Evolutionary conservation across 2,113 vertebrate species (phyloP).

Genomic region (Anhinga anhinga): DNA sequence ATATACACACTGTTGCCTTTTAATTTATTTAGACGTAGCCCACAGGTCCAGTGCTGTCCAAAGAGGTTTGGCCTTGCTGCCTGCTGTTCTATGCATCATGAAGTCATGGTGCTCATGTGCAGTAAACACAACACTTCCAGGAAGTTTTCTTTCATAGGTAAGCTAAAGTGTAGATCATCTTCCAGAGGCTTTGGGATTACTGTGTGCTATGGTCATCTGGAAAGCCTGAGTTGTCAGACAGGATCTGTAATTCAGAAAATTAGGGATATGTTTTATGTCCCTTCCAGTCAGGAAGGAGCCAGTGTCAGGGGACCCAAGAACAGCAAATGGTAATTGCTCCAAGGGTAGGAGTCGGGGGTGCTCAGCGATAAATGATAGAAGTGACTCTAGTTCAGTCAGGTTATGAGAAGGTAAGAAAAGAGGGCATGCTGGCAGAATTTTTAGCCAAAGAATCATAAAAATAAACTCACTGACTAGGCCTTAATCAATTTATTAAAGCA

Average conservation of each 20-base stretch:
- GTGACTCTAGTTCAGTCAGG: neutral
- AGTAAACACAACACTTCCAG: neutral
- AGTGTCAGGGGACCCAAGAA: neutral
- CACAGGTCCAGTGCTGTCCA: neutral
- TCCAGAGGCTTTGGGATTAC: neutral
- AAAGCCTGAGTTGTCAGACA: neutral
- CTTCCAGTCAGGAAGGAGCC: neutral
- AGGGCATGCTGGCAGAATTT: neutral
- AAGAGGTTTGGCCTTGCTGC: neutral
- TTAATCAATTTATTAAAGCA: neutral
- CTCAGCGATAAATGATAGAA: neutral
- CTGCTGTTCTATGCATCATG: accelerated
- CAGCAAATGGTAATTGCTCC: neutral
- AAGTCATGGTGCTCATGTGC: neutral
- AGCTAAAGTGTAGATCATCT: neutral
- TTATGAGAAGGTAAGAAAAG: neutral
- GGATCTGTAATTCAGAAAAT: neutral
- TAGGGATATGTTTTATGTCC: neutral
- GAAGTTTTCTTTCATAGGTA: neutral
- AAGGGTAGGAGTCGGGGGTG: neutral
- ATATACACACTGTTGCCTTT: neutral
- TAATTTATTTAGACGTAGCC: neutral
- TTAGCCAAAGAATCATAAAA: neutral
- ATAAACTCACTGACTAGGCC: neutral
- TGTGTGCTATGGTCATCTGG: neutral